Evolutionary conservation across 2,888 invertebrate genomes (phyloP), one percentile per base, ranked within the genome.

Genomic region (Chrysopilus asiliformis): DNA sequence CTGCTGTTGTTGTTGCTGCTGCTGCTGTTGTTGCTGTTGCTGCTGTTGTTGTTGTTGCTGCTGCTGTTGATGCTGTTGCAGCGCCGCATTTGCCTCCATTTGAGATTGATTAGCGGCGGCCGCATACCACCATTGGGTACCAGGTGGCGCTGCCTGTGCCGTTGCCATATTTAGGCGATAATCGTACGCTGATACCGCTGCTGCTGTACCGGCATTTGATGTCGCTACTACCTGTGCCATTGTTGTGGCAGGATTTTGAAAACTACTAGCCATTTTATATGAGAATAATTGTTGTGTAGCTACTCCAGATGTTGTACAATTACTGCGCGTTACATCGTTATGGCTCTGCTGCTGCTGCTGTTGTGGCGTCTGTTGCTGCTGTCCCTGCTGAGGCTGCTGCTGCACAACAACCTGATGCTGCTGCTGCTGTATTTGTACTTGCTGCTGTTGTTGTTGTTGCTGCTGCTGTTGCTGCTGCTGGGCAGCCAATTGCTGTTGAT

Each of bases 201-300:
- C 70, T 45, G 74, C 71, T 42, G 76, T 70, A 18, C 43, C 44
- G 50, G 72, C 68, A 52, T 69, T 68, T 47, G 73, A 69, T 50
- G 75, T 69, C 49, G 73, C 70, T 49, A 72, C 70, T 64, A 70
- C 75, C 67, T 66, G 72, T 55, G 66, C 70, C 66, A 72, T 71
- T 57, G 72, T 76, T 64, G 72, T 76, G 65, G 71, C 68, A 52
- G 75, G 72, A 61, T 74, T 75, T 53, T 81, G 74, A 70, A 84
- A 83, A 60, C 79, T 80, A 60, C 79, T 78, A 53, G 82, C 78
- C 82, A 85, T 83, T 72, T 84, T 85, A 64, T 85, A 85, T 45
- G 79, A 77, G 60, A 83, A 84, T 50, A 83, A 68, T 64, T 83
- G 83, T 57, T 82, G 82, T 48, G 72, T 70, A 34, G 68, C 67